Conservation (phyloP, 2,797 vertebrate species). For the Acestrorhynchus altus region DNA sequence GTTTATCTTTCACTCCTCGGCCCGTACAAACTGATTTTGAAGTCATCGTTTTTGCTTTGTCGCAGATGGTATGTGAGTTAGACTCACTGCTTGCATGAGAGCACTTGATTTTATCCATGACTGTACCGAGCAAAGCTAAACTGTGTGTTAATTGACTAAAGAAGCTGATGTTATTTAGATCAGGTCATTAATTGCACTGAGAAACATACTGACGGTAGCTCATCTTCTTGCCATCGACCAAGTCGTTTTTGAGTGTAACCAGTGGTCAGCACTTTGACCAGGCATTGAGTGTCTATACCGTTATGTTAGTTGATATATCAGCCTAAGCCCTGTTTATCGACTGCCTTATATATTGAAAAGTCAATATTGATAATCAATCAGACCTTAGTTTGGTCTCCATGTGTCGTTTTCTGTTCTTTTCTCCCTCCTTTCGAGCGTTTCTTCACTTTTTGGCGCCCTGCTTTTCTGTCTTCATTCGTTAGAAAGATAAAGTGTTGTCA, state of each 20-base stretch:
- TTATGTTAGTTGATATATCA: background rate
- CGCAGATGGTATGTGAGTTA: background rate
- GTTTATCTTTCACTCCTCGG: background rate
- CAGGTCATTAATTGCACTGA: background rate
- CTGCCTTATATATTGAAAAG: background rate
- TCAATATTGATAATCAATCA: background rate
- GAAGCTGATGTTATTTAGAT: background rate
- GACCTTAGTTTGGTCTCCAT: background rate
- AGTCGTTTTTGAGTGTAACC: background rate
- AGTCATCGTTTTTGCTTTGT: background rate
- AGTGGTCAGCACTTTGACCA: background rate
- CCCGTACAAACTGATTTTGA: background rate
- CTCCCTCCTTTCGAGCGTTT: conserved; percentile 33
- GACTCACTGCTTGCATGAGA: no score
- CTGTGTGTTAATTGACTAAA: background rate
- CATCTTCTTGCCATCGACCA: background rate
- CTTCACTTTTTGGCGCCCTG: conserved; percentile 12
- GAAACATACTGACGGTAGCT: no score
- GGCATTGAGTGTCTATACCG: background rate
- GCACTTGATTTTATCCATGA: background rate
- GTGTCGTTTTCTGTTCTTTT: background rate
- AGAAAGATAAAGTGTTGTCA: conserved; percentile 69
- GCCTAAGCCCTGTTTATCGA: background rate
- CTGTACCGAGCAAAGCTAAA: background rate
- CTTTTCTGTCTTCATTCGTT: conserved; percentile 64